Conservation (phyloP, 2,888 invertebrate genomes). For the Proisotoma minuta region DNA sequence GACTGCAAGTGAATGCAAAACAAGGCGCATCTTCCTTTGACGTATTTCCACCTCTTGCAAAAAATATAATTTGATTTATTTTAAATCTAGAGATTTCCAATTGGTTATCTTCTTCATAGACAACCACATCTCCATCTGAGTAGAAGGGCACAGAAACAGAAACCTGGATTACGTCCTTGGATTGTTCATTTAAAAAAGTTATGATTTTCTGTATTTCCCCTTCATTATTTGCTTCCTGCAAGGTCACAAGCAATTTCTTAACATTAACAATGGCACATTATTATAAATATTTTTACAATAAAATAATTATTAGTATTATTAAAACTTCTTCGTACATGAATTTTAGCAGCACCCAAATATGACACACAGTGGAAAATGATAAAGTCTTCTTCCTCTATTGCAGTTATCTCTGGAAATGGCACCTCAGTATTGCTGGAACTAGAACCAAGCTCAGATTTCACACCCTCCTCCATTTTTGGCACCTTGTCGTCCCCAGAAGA, state of each 20-base stretch:
- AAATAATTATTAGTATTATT: neutral
- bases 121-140: conserved; percentile 83
- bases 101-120: conserved; percentile 73
- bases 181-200: conserved; percentile 77
- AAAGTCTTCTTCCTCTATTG: conserved; percentile 65
- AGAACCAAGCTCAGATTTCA: neutral
- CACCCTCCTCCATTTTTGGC: neutral
- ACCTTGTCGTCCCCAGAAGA: too few relatives aligned
- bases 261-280: too few relatives aligned
- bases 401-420: neutral
- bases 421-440: neutral
- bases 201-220: conserved; percentile 88
- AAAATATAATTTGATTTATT: conserved; percentile 88
- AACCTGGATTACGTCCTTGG: conserved; percentile 74
- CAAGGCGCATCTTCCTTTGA: conserved; percentile 83
- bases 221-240: conserved; percentile 71
- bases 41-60: conserved; percentile 75
- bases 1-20: conserved; percentile 96
- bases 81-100: conserved; percentile 81
- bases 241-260: too few relatives aligned
- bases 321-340: conserved; percentile 51
- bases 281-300: neutral
- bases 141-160: conserved; percentile 87
- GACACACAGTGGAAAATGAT: conserved; percentile 89
- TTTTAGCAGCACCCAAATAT: conserved; percentile 85